Base-by-base conservation (phyloP, 2,888 invertebrate species). In the Trichogramma dendrolimi region DNA sequence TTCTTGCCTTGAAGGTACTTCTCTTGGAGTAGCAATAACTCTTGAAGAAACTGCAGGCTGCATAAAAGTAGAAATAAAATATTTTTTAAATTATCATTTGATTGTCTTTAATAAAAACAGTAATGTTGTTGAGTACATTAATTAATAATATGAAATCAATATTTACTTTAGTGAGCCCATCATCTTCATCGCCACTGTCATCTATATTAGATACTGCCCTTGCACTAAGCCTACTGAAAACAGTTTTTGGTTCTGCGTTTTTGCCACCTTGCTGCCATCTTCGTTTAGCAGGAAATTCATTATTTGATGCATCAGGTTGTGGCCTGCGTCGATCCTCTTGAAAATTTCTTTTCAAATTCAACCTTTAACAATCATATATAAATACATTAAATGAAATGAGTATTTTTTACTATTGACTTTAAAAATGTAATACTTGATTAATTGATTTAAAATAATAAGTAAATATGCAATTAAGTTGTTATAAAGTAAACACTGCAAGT, bases 1-100 rank as follows among this genome's bases (percentile, higher is more conserved):
- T 76, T 91, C 90, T 75, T 90, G 88, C 42, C 92, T 82, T 14
- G 93, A 91, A n/a, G 94, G 94, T 54, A 91, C 80, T 77, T 95
- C 94, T 68, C 90, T 85, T 27, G 84, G 84, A 58, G 87, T 86
- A 52, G 86, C 85, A 67, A 91, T 90, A 53, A 95, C 91, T 61
- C 94, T 87, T 39, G 94, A 94, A 58, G 88, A 87, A 67, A 89
- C 81, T 67, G 86, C 84, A 63, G 86, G 87, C 82, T 84, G 14
- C 7, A 64, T 61, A 48, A 53, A 55, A 53, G 14, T 44, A 3
- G 5, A 4, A 41, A 48, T 53, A 27, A 44, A 14, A 58, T 39
- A 61, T 27, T 27, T 27, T 27, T 27, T 27, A 27, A 48, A 43
- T n/a, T 11, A 46, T 8, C 4, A 46, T 46, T 39, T 43, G 2